phyloP scores from a whole-genome alignment of 2,888 invertebrate species.

The Abscondita cerata region DNA sequence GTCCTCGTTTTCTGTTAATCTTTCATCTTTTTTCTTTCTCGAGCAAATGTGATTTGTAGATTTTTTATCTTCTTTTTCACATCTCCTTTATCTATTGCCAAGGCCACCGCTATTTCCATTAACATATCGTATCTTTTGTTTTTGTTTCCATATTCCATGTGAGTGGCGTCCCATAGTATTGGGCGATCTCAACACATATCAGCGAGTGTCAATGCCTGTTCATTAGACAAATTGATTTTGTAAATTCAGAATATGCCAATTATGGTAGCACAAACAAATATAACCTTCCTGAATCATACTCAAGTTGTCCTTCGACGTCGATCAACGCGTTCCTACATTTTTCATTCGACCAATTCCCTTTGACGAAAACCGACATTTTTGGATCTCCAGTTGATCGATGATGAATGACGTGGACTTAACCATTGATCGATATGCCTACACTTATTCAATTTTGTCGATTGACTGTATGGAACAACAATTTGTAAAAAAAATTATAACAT shows the following conservation, averaged over 20 bases:
- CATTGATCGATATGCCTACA: neutral
- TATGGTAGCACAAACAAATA: neutral
- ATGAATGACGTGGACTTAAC: neutral
- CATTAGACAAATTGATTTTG: neutral
- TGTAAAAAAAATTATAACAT: too few relatives aligned
- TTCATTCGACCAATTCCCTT: neutral
- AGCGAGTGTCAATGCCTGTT: neutral
- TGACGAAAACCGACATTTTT: conserved; percentile 1
- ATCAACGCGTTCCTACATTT: neutral
- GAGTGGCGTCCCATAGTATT: neutral
- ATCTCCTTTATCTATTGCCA: neutral
- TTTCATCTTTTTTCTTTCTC: neutral
- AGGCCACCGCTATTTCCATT: neutral
- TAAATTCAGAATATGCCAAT: neutral
- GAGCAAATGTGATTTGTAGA: neutral
- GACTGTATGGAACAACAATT: too few relatives aligned
- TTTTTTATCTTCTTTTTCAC: neutral
- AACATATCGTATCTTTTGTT: neutral
- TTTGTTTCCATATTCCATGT: neutral
- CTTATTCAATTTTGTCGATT: too few relatives aligned
- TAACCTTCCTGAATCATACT: neutral
- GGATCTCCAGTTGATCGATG: neutral
- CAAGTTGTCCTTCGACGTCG: neutral
- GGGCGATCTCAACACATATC: neutral
- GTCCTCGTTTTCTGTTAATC: too few relatives aligned